Percentiles rank a stretch among this genome's conserved stretches.
Conservation (phyloP, 1,140 invertebrate genomes). For the Dinothrombium tinctorium region DNA sequence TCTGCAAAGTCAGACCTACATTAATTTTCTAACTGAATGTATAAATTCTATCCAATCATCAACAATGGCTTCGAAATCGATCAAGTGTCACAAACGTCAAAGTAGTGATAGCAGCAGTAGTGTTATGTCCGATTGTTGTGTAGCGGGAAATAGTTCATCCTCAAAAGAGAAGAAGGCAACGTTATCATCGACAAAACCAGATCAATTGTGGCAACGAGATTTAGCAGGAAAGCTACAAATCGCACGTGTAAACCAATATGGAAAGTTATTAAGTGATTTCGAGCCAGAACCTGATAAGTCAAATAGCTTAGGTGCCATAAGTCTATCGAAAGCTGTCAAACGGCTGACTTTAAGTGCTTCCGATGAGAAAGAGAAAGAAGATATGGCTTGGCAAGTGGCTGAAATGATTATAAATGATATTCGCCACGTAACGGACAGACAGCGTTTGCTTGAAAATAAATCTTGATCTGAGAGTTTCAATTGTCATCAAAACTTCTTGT, state of each 20-base stretch:
- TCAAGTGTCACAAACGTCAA: neutral
- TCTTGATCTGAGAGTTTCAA: too few species aligned
- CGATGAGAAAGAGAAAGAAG: constrained; percentile 62
- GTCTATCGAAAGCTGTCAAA: constrained; percentile 39
- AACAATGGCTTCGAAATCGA: neutral
- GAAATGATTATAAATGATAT: constrained; percentile 84
- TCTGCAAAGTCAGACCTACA: constrained; percentile 59
- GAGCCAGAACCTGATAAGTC: constrained; percentile 54
- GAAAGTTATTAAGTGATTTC: constrained; percentile 65
- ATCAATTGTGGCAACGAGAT: constrained; percentile 7
- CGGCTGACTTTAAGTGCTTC: constrained; percentile 30
- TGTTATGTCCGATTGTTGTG: neutral
- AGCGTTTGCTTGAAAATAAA: too few species aligned
- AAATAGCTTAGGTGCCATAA: constrained; percentile 27
- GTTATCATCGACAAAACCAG: neutral
- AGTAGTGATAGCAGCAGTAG: neutral
- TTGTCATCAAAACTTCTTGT: too few species aligned
- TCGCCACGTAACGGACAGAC: constrained; percentile 49
- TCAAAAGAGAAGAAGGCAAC: neutral
- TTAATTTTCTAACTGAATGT: constrained; percentile 65
- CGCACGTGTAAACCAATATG: constrained; percentile 55
- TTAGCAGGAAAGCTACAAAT: constrained; percentile 39
- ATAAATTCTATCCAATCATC: constrained; percentile 41
- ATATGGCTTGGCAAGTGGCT: constrained; percentile 77
- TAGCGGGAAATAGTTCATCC: neutral